phyloP scores from a whole-genome alignment of 1,140 invertebrate species.

The Drosophila auraria region DNA sequence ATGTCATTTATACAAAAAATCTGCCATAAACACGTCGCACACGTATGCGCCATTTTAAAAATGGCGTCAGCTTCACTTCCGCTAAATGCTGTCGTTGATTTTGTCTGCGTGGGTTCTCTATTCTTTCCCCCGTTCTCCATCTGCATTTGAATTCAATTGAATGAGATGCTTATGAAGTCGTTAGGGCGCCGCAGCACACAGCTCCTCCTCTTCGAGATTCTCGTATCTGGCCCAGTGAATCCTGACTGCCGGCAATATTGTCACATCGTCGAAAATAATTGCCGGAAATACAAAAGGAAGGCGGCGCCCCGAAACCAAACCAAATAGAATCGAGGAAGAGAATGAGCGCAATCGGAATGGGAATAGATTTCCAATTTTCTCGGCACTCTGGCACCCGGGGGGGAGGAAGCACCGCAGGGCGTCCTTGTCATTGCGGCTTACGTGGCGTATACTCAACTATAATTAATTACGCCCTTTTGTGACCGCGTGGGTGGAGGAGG shows the following conservation, averaged over 20 bases:
- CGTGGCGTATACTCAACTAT: slow-evolving; percentile 70
- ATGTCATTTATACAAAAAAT: slow-evolving; percentile 55
- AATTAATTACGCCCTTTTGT: slow-evolving; percentile 72
- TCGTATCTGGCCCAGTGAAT: slow-evolving; percentile 9
- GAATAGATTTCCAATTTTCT: slow-evolving; percentile 79
- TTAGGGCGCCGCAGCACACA: slow-evolving; percentile 29
- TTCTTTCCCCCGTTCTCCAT: slow-evolving; percentile 7
- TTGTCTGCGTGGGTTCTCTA: slow-evolving; percentile 16
- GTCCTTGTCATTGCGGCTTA: slow-evolving; percentile 53
- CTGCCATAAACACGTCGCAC: slow-evolving; percentile 78
- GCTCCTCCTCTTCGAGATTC: neutral
- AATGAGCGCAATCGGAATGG: slow-evolving; percentile 25
- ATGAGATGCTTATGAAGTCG: slow-evolving; percentile 75
- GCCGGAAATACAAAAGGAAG: slow-evolving; percentile 81
- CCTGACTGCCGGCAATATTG: slow-evolving; percentile 64
- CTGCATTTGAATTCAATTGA: slow-evolving; percentile 74
- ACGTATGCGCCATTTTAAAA: slow-evolving; percentile 77
- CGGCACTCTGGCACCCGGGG: slow-evolving; percentile 11
- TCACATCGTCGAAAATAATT: slow-evolving; percentile 81
- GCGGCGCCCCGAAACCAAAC: slow-evolving; percentile 58
- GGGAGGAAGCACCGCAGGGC: slow-evolving; percentile 68
- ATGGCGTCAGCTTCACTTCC: slow-evolving; percentile 71
- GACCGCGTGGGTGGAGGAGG: slow-evolving; percentile 3
- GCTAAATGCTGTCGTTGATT: slow-evolving; percentile 39
- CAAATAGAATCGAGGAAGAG: slow-evolving; percentile 60